Conservation (phyloP, 2,797 vertebrate genomes). For the Sebastes trivittatus region DNA sequence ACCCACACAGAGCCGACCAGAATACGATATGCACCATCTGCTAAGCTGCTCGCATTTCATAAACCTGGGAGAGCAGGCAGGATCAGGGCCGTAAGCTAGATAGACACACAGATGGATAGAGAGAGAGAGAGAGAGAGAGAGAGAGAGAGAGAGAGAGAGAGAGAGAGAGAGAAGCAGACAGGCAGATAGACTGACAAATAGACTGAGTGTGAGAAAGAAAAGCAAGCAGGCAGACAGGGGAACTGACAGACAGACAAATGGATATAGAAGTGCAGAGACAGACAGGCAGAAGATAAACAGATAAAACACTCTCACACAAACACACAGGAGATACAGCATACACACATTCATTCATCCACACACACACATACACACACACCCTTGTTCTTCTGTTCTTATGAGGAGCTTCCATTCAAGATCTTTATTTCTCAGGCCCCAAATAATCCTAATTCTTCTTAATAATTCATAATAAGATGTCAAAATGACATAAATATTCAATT, state of each 20-base stretch:
- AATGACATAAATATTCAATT: neutral
- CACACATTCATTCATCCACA: slow-evolving; percentile 13
- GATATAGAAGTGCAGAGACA: slow-evolving; percentile 32
- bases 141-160: slow-evolving; percentile 3
- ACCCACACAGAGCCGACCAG: slow-evolving; percentile 72
- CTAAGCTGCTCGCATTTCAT: slow-evolving; percentile 77
- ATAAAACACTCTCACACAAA: slow-evolving; percentile 9
- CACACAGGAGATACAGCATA: slow-evolving; percentile 5
- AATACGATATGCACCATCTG: slow-evolving; percentile 80
- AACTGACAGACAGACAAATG: slow-evolving; percentile 44
- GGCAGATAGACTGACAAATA: slow-evolving; percentile 30
- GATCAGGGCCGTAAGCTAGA: slow-evolving; percentile 74
- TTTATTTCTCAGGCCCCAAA: neutral
- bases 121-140: slow-evolving; percentile 13
- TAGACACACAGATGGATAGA: slow-evolving; percentile 72
- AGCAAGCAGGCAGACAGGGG: slow-evolving; percentile 11
- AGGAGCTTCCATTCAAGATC: neutral
- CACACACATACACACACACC: neutral
- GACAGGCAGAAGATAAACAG: slow-evolving; percentile 52
- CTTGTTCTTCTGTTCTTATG: neutral
- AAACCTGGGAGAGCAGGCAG: slow-evolving; percentile 76
- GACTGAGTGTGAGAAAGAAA: slow-evolving; percentile 21
- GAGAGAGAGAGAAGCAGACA: neutral
- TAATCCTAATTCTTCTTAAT: neutral
- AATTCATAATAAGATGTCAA: neutral